Conservation (phyloP, 2,113 vertebrate species). For the Numenius arquata region DNA sequence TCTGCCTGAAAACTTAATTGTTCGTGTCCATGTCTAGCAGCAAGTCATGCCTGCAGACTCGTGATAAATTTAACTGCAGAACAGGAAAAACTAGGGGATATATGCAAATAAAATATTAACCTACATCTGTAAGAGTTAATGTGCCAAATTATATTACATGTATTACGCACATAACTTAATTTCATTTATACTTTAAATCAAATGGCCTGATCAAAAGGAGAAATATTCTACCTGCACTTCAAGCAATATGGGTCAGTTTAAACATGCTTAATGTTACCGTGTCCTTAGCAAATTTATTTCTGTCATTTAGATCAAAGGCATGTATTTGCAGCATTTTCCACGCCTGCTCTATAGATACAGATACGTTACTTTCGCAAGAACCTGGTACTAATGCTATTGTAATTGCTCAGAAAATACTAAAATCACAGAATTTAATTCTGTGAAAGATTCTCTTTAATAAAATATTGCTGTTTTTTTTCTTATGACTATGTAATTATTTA, state of each 20-base stretch:
- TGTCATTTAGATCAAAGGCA: conserved; percentile 71
- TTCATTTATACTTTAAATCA: conserved; percentile 54
- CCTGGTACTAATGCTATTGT: conserved; percentile 29
- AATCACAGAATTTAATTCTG: conserved; percentile 36
- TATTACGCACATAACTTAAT: conserved; percentile 53
- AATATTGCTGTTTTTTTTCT: background rate
- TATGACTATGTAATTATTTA: conserved; percentile 34
- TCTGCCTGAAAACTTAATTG: conserved; percentile 68
- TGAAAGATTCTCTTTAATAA: conserved; percentile 32
- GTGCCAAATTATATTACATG: conserved; percentile 31
- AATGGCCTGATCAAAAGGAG: conserved; percentile 61
- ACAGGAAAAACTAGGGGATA: conserved; percentile 10
- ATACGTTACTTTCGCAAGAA: conserved; percentile 27
- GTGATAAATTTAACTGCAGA: conserved; percentile 68
- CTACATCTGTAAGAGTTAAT: conserved; percentile 50
- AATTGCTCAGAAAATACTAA: conserved; percentile 52
- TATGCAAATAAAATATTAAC: conserved; percentile 69
- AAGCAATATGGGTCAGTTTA: conserved; percentile 61
- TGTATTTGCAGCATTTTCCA: conserved; percentile 54
- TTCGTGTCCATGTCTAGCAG: conserved; percentile 25
- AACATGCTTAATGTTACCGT: conserved; percentile 50
- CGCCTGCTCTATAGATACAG: background rate
- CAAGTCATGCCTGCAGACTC: conserved; percentile 58
- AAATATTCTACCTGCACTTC: conserved; percentile 55
- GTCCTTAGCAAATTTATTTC: conserved; percentile 62